Base-by-base conservation (phyloP, 2,797 vertebrate species). In the Coregonus suidteri region DNA sequence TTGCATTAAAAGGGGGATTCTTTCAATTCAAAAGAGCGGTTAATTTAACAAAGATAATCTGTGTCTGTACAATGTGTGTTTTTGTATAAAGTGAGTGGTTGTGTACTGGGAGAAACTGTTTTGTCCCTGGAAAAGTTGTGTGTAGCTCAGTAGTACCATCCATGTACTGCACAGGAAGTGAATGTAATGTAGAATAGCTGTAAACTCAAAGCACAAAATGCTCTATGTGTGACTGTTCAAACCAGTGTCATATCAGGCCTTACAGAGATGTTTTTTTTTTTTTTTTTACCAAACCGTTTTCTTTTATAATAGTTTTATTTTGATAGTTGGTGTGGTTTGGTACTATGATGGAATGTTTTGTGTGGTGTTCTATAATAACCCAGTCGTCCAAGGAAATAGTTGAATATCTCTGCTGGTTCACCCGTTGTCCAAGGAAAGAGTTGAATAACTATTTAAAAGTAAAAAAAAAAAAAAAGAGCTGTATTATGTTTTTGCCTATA, bases 11-110 rank as follows among this genome's bases (percentile, higher is more conserved):
- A 35, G 65, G 65, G 30, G 62, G 30, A 47, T 47, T 47, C 41
- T 47, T 47, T 47, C 41, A 47, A 67, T 35, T 67, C 14, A 35
- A 18, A 67, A 2, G 15, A 15, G 34, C 1, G 30, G 65, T 35
- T 15, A 3, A 64, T 64, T 47, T 64, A 64, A 64, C 20, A 4
- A 64, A 11, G 59, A 47, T 47, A 47, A 47, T 47, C 41, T 62
- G 59, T 64, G 59, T 64, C 59, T 64, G 59, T 68, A 68, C n/a
- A 70, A 70, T 70, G 35, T 18, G 31, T 47, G 6, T 47, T 70
- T 70, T 70, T 70, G 35, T 70, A 35, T 68, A 35, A 37, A 68
- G 66, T 67, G 65, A 73, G 37, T 73, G 67, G 81, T 71, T 82
- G 51, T 72, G 66, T 35, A 67, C 34, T 77, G 75, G 71, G 73